Conservation (phyloP, 2,113 vertebrate species). For the Alaudala cheleensis region DNA sequence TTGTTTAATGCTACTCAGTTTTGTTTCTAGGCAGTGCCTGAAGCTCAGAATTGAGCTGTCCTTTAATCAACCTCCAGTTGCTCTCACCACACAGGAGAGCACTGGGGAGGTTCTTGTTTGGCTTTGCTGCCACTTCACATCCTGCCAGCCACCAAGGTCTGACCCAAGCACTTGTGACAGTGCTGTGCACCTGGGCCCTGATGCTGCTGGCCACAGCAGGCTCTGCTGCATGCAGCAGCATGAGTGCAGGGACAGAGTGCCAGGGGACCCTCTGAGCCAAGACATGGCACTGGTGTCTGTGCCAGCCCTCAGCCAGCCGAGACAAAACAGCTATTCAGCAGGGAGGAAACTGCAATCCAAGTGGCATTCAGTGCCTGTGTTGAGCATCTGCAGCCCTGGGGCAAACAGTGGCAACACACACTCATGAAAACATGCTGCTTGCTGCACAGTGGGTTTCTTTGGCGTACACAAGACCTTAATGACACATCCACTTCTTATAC, state of each 20-base stretch:
- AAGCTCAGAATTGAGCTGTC: not conserved
- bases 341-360: not conserved
- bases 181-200: not conserved
- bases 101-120: not conserved
- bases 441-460: not conserved
- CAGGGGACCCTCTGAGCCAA: not conserved
- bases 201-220: fast-evolving
- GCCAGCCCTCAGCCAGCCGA: not conserved
- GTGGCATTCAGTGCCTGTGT: not conserved
- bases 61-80: fast-evolving
- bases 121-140: not conserved
- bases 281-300: not conserved
- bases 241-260: fast-evolving
- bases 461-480: not conserved
- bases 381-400: not conserved
- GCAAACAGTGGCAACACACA: not conserved
- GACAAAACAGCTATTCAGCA: not conserved
- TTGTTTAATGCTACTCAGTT: not conserved
- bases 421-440: not conserved
- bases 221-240: not conserved
- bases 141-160: not conserved
- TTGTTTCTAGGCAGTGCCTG: not conserved
- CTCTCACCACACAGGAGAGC: fast-evolving
- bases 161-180: fast-evolving
- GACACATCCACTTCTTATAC: not conserved